Base-by-base conservation (phyloP, 2,113 vertebrate genomes). In the Salvelinus alpinus region DNA sequence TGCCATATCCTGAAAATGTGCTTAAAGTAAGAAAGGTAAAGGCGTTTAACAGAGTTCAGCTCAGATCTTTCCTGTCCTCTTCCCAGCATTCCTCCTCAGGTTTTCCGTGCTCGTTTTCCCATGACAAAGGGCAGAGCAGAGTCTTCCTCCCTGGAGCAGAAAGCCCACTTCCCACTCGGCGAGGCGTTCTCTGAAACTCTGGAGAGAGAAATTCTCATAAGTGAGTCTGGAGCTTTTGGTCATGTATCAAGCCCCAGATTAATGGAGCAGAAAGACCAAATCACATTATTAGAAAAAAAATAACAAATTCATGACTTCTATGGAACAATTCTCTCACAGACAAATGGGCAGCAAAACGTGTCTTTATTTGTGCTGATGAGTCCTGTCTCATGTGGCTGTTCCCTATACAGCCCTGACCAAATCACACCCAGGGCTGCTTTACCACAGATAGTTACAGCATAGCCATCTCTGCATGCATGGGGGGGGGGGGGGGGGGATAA, bases 61-160 rank as follows among this genome's bases (percentile, higher is more conserved):
- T 57, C 16, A 57, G 54, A 20, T 57, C 5, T 4, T 18, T 48
- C 18, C 47, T 57, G 14, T 9, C 31, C 27, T 5, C 11, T 3
- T 57, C 13, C 1, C 73, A 14, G 51, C 1, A 1, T 27, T 20
- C n/a, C 2, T 70, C 13, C 4, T 86, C 31, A 87, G 0, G 29
- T 84, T 79, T 90, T 90, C 22, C 87, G 87, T 0, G 2, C 66
- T 0, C 88, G 87, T 71, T 91, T 90, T 62, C 84, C 84, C 1
- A 5, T 6, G 20, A 29, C 20, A 0, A 72, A 22, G 0, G 74
- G 64, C 0, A 71, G 25, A 18, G 72, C n/a, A 0, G 5, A 69
- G 2, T 71, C 9, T 0, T 74, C 71, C 51, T 47, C 72, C 78
- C 78, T 82, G 12, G 51, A 72, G 71, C 66, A 64, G 67, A 68